Conservation (phyloP, 2,888 invertebrate genomes). For the Eupithecia vulgata region DNA sequence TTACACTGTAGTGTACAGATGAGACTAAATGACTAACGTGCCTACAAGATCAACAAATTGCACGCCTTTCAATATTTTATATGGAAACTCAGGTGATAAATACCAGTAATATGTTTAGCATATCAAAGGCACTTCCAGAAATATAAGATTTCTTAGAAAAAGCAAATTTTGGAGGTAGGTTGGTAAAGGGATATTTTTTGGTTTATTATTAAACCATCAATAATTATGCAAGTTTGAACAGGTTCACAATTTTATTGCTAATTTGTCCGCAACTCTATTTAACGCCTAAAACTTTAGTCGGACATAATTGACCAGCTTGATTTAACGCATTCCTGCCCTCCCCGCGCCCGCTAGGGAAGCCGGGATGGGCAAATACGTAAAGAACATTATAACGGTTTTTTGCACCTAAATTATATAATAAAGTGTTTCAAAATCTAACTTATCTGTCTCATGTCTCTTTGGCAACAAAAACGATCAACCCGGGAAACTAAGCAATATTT, state of each 20-base stretch:
- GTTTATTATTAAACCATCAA: no score
- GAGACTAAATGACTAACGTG: background rate
- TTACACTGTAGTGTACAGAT: slow-evolving; percentile 47
- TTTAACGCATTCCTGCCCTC: no score
- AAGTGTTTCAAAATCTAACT: background rate
- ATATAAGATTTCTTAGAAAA: no score
- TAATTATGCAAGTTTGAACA: no score
- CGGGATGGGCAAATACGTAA: no score
- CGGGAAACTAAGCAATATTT: slow-evolving; percentile 70
- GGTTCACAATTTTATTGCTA: no score
- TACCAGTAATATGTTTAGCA: background rate
- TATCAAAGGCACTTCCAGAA: no score
- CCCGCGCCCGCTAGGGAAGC: no score
- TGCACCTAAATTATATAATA: background rate
- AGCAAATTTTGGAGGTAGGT: no score
- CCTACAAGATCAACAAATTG: background rate
- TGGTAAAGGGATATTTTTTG: no score
- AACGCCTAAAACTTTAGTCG: background rate
- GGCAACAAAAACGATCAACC: slow-evolving; percentile 33
- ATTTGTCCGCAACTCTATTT: no score
- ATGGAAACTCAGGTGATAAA: background rate
- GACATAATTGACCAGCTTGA: no score
- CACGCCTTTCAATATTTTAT: background rate
- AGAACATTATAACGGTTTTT: background rate
- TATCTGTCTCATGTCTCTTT: slow-evolving; percentile 41